Conservation (phyloP, 2,888 invertebrate genomes). For the Muscina levida region DNA sequence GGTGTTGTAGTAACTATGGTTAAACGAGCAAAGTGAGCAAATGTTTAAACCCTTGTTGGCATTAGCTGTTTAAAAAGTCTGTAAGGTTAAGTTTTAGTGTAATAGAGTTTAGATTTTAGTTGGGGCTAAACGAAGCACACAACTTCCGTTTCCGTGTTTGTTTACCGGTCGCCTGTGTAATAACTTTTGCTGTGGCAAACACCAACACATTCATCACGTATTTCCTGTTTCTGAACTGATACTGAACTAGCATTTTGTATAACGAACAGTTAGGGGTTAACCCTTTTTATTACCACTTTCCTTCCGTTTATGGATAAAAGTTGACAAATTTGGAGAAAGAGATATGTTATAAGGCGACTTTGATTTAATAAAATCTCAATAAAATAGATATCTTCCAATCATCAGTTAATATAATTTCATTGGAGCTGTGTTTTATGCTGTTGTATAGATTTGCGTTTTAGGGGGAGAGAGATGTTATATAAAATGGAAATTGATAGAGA, state of each 20-base stretch:
- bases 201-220: conserved; percentile 55
- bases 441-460: no score
- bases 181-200: background rate
- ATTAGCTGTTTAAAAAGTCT: background rate
- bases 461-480: no score
- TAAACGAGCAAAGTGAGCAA: background rate
- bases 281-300: conserved; percentile 63
- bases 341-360: no score
- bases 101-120: conserved; percentile 40
- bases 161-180: conserved; percentile 27
- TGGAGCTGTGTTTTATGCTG: no score
- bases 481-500: no score
- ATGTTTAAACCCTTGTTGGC: background rate
- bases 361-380: no score
- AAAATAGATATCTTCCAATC: no score
- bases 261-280: conserved; percentile 46
- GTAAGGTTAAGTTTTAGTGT: conserved; percentile 37
- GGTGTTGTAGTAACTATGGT: conserved; percentile 8
- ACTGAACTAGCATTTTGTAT: conserved; percentile 35
- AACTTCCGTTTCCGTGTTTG: conserved; percentile 60
- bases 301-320: conserved; percentile 64
- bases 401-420: no score
- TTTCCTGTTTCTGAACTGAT: conserved; percentile 52
- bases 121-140: conserved; percentile 2
- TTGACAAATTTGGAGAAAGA: conserved; percentile 59